Conservation (phyloP, 2,888 invertebrate species). For the Aradus depressus region DNA sequence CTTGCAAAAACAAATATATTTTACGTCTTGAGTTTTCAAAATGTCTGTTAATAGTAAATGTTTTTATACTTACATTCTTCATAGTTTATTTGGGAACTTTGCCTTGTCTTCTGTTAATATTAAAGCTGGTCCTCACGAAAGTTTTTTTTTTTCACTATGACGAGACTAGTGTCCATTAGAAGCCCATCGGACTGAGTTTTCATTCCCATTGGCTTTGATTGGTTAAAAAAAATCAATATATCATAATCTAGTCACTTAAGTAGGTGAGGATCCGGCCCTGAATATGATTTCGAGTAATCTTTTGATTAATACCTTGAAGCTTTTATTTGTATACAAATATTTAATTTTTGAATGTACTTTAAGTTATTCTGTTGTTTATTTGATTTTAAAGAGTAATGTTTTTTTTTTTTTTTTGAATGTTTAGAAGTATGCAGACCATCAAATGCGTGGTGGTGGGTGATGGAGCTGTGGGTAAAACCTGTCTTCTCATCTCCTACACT, state of each 20-base stretch:
- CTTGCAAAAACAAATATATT: too few relatives aligned
- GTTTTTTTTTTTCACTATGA: too few relatives aligned
- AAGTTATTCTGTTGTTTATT: background rate
- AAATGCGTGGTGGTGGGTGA: conserved; percentile 89
- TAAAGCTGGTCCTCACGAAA: too few relatives aligned
- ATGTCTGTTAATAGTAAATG: too few relatives aligned
- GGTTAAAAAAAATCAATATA: background rate
- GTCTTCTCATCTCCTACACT: conserved; percentile 86
- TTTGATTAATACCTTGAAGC: background rate
- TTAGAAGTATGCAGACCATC: conserved; percentile 40
- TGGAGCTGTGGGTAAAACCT: conserved; percentile 88
- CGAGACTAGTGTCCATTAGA: too few relatives aligned
- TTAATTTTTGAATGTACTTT: background rate
- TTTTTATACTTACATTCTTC: too few relatives aligned
- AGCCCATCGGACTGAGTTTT: too few relatives aligned
- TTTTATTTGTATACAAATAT: background rate
- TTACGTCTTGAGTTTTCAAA: too few relatives aligned
- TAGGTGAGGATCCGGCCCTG: background rate
- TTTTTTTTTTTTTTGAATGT: conserved; percentile 9
- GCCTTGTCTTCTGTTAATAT: too few relatives aligned
- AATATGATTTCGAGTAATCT: too few relatives aligned
- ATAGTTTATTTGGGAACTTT: too few relatives aligned
- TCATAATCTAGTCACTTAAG: background rate
- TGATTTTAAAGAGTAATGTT: background rate
- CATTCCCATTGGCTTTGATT: background rate